These are phyloP conservation scores for Hiodon tergisus DNA, from an alignment of 2,113 vertebrate species.

Conservation along the genomic window DNA sequence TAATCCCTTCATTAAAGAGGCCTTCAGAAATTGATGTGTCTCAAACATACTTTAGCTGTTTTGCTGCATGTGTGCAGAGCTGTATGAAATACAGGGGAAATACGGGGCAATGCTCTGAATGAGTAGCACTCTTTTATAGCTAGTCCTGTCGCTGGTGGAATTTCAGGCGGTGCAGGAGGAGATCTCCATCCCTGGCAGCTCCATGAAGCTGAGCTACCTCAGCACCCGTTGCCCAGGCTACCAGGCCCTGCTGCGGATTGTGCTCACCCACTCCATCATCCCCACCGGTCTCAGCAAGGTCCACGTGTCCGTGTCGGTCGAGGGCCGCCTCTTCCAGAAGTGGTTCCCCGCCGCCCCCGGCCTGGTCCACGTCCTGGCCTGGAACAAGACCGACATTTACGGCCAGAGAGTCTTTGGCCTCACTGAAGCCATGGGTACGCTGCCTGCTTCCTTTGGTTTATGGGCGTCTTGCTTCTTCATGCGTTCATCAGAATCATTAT, in stretches of 20 bases:
- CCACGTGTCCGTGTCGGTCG: conserved; percentile 81
- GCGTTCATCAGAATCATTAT: no score
- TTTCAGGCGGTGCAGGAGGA: conserved; percentile 89
- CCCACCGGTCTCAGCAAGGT: conserved; percentile 83
- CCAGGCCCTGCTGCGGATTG: conserved; percentile 81
- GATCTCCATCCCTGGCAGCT: conserved; percentile 84
- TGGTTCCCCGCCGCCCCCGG: conserved; percentile 90
- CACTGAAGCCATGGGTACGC: conserved; percentile 82
- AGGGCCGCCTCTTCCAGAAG: conserved; percentile 86
- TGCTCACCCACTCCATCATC: conserved; percentile 78
- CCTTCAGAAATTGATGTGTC: no score
- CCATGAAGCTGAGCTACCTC: conserved; percentile 87
- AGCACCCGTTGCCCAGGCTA: conserved; percentile 90
- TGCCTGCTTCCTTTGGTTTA: conserved; percentile 23
- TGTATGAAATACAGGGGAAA: no score
- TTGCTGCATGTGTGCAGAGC: no score
- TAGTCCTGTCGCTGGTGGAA: conserved; percentile 12
- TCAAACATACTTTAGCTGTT: no score
- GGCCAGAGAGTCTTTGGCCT: conserved; percentile 92
- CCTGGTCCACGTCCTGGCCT: conserved; percentile 84
- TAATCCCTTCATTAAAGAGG: background rate
- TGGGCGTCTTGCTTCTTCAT: background rate
- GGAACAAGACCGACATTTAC: conserved; percentile 98
- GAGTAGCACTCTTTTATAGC: no score
- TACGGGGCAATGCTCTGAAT: no score